A percentile compares a stretch with the other conserved stretches of the same genome.
phyloP scores from a whole-genome alignment of 2,797 vertebrate genomes.

The Tapera naevia region DNA sequence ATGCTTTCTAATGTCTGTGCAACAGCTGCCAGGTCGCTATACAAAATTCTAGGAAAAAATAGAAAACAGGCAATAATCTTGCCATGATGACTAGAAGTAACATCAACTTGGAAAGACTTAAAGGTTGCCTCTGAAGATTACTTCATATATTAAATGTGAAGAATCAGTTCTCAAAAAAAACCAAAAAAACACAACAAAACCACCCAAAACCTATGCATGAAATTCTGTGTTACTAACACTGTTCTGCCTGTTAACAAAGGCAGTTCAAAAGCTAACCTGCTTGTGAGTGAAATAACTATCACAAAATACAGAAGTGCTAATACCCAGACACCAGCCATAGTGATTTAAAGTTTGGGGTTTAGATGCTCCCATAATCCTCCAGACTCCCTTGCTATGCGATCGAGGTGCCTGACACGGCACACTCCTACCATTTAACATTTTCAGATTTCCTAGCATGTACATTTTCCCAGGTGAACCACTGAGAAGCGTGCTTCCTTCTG shows the following conservation, averaged over 20 bases:
- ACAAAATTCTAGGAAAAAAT: background rate
- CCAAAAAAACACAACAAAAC: background rate
- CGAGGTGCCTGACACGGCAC: background rate
- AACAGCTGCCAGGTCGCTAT: background rate
- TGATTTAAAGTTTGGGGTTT: background rate
- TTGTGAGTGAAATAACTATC: background rate
- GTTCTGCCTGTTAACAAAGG: background rate
- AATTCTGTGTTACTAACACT: background rate
- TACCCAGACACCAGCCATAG: background rate
- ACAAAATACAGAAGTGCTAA: background rate
- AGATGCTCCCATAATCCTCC: background rate
- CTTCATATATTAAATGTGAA: fast-evolving
- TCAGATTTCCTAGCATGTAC: background rate
- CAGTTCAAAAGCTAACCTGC: background rate
- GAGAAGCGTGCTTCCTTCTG: background rate
- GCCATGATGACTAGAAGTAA: background rate
- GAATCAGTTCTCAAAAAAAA: background rate
- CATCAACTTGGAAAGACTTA: fast-evolving
- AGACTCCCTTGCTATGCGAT: no score
- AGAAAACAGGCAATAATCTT: no score
- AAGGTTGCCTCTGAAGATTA: fast-evolving
- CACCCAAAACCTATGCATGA: fast-evolving
- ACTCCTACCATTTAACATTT: background rate
- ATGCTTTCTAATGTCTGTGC: fast-evolving
- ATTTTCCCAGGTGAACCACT: fast-evolving